phyloP scores from a whole-genome alignment of 1,140 invertebrate species.

The Aphelenchoides besseyi region DNA sequence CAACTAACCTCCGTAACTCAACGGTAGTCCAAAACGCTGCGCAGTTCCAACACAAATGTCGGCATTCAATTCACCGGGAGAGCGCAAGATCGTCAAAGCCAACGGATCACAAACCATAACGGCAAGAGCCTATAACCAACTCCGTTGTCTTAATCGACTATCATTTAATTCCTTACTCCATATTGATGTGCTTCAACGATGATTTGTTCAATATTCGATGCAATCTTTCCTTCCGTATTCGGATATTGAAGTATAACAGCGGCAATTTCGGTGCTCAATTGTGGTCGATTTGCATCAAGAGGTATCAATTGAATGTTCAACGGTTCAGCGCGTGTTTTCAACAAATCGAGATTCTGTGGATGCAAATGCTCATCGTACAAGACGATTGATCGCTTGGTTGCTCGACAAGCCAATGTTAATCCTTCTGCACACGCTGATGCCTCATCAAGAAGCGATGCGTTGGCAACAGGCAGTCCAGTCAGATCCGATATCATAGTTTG shows the following conservation, averaged over 20 bases:
- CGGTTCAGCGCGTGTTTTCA: slow-evolving; percentile 63
- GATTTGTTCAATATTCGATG: slow-evolving; percentile 74
- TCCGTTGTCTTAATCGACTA: not conserved
- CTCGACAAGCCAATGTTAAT: slow-evolving; percentile 76
- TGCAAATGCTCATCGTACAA: slow-evolving; percentile 48
- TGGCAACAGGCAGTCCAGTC: slow-evolving; percentile 87
- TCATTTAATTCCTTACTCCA: slow-evolving; percentile 69
- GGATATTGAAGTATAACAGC: slow-evolving; percentile 94
- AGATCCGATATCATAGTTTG: slow-evolving; percentile 94
- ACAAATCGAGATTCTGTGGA: slow-evolving; percentile 57
- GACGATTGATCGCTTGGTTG: slow-evolving; percentile 50
- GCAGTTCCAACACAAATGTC: slow-evolving; percentile 92
- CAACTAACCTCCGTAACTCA: slow-evolving; percentile 72
- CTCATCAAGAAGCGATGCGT: slow-evolving; percentile 81
- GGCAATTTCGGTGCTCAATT: slow-evolving; percentile 74
- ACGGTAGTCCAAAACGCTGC: slow-evolving; percentile 84
- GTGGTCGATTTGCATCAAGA: slow-evolving; percentile 71
- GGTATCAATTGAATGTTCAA: slow-evolving; percentile 75
- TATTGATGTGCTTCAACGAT: slow-evolving; percentile 78
- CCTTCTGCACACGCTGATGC: slow-evolving; percentile 96
- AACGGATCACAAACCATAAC: slow-evolving; percentile 56
- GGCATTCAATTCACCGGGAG: slow-evolving; percentile 87
- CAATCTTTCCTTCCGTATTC: slow-evolving; percentile 83
- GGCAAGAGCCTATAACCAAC: slow-evolving; percentile 46
- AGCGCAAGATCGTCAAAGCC: slow-evolving; percentile 47